These are phyloP conservation scores for Microctonus hyperodae DNA, from an alignment of 2,888 invertebrate genomes.

Conservation along the genomic window DNA sequence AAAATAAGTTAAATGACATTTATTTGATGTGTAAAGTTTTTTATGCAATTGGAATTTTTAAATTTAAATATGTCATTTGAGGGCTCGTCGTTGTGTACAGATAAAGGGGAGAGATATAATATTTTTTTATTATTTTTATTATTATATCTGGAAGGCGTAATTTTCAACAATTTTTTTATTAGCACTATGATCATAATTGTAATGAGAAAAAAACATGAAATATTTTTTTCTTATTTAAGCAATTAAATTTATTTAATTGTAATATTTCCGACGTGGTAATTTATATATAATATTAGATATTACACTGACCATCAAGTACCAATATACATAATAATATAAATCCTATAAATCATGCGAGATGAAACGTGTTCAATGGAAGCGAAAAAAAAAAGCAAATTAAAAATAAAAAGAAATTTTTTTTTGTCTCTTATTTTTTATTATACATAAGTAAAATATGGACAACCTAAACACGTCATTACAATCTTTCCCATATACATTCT, in stretches of 20 bases:
- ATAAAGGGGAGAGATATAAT: background rate
- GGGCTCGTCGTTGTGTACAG: background rate
- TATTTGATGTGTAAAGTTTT: conserved; percentile 3
- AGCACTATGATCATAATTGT: conserved; percentile 40
- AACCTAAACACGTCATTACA: conserved; percentile 6
- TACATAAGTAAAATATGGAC: conserved; percentile 2
- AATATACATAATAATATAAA: conserved; percentile 59
- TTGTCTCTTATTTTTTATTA: background rate
- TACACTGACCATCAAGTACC: conserved; percentile 53
- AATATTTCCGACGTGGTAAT: too few relatives aligned
- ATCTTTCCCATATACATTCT: conserved; percentile 8
- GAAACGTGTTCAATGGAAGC: conserved; percentile 37
- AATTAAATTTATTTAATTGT: too few relatives aligned
- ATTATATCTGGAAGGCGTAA: too few relatives aligned
- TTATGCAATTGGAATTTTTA: background rate
- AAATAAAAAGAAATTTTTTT: conserved; percentile 32
- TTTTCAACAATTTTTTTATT: conserved; percentile 29
- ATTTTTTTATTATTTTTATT: background rate
- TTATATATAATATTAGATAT: too few relatives aligned
- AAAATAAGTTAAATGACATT: conserved; percentile 29
- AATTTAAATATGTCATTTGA: background rate
- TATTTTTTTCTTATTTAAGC: too few relatives aligned
- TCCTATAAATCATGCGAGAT: conserved; percentile 53
- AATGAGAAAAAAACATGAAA: conserved; percentile 59
- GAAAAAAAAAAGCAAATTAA: conserved; percentile 9